phyloP scores from a whole-genome alignment of 2,888 invertebrate genomes.

The Diaphora mendica region DNA sequence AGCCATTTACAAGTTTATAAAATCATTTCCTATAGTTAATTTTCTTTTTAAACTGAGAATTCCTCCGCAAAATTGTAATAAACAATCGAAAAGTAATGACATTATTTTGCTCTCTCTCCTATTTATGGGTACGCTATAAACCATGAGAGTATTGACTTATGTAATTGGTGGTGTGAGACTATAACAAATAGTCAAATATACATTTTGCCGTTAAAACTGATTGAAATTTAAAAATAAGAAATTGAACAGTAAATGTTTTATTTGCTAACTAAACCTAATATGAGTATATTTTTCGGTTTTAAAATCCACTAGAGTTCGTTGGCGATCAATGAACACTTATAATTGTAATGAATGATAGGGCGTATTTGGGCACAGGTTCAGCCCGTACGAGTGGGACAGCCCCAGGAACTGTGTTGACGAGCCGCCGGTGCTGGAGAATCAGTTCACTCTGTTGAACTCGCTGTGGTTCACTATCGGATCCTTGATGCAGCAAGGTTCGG shows the following conservation, averaged over 20 bases:
- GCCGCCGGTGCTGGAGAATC: constrained; percentile 95
- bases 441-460: constrained; percentile 96
- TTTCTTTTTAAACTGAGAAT: background rate
- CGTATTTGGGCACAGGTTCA: constrained; percentile 90
- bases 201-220: too few species aligned
- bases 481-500: constrained; percentile 97
- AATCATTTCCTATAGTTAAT: background rate
- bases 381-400: constrained; percentile 97
- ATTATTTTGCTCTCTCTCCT: background rate
- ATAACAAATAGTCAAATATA: too few species aligned
- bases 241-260: background rate
- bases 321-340: constrained; percentile 35
- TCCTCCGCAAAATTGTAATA: background rate
- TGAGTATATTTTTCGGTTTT: constrained; percentile 7
- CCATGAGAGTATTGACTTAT: too few species aligned
- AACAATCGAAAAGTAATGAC: background rate
- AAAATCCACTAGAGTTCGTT: constrained; percentile 39
- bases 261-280: background rate
- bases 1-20: background rate
- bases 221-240: background rate
- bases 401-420: constrained; percentile 94
- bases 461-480: constrained; percentile 98
- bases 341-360: constrained; percentile 64
- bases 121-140: too few species aligned
- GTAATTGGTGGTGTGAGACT: too few species aligned